Conservation (phyloP, 2,797 vertebrate genomes). For the Siniperca obscura region DNA sequence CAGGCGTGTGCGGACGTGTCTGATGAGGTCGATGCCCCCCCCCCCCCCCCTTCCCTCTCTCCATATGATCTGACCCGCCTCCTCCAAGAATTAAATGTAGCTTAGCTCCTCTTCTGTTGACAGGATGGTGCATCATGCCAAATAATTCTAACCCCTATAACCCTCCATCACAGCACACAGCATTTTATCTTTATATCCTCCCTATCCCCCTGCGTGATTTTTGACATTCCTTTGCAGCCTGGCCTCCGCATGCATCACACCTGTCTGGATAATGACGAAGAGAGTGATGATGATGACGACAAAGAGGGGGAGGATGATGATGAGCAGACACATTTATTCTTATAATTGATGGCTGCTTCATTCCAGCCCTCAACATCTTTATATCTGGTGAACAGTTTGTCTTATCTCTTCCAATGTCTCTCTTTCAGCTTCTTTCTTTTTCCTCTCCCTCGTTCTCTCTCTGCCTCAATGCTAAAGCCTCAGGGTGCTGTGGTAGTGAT, state of each 20-base stretch:
- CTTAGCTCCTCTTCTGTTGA: slow-evolving; percentile 40
- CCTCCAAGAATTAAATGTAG: slow-evolving; percentile 38
- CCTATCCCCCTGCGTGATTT: not conserved
- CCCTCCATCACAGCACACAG: slow-evolving; percentile 5
- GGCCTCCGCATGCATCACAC: slow-evolving; percentile 45
- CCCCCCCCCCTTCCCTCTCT: not conserved
- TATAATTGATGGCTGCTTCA: slow-evolving; percentile 29
- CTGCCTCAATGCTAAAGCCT: slow-evolving; percentile 14
- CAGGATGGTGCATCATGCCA: not conserved
- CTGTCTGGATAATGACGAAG: slow-evolving; percentile 28
- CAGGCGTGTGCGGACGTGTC: slow-evolving; percentile 61
- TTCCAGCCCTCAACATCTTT: slow-evolving; percentile 7
- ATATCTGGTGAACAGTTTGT: not conserved
- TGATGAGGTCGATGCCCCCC: slow-evolving; percentile 34
- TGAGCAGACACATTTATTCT: slow-evolving; percentile 41
- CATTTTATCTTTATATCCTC: slow-evolving; percentile 22
- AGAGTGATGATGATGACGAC: slow-evolving; percentile 34
- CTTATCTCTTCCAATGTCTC: slow-evolving; percentile 8
- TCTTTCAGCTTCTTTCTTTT: slow-evolving; percentile 9
- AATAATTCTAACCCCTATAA: slow-evolving; percentile 18
- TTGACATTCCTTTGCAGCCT: slow-evolving; percentile 39
- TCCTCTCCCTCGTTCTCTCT: not conserved
- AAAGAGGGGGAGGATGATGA: slow-evolving; percentile 35
- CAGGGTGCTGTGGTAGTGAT: slow-evolving; percentile 46
- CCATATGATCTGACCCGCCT: slow-evolving; percentile 22